Base-by-base conservation (phyloP, 2,888 invertebrate species). In the Melinopterus prodromus region DNA sequence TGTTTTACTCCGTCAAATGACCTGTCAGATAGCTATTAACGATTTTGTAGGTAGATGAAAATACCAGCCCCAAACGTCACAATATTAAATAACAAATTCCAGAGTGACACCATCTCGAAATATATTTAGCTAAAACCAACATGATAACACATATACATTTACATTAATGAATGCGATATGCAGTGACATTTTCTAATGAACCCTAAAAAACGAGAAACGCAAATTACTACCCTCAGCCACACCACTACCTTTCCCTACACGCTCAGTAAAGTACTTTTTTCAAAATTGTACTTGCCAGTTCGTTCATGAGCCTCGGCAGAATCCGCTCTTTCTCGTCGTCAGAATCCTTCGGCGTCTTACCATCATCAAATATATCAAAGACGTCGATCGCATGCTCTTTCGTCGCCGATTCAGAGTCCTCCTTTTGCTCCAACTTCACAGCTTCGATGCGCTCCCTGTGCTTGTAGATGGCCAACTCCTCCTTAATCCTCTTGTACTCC, bases 401-500 rank as follows among this genome's bases (percentile, higher is more conserved):
- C 70, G 37, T 37, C 6, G 6, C 5, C 12, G 14, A 15, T 71
- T 79, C 16, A 15, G 38, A 37, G 6, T 76, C 76, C 72, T 72
- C 53, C 16, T 70, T 37, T 37, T 37, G 69, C 6, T 78, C 37
- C 72, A 37, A 15, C 38, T 72, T 2, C 12, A 77, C 16, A 75
- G 38, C 78, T 77, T 53, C 16, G n/a, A 69, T 79, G n/a, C 26
- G 71, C 15, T 77, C 79, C 14, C 76, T 77, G n/a, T 80, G 75
- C 71, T 75, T 78, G 16, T 79, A 76, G 16, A 81, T 72, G 71
- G 79, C 37, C n/a, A 79, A 26, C 79, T 76, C 75, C 70, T 86
- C 86, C 53, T 87, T 87, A 15, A 88, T 74, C 77, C 85, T 84
- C 36, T 84, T 85, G 79, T 88, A 86, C 77, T 88, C 87, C 6